Conservation (phyloP, 2,797 vertebrate species). For the Sebastes jordani region DNA sequence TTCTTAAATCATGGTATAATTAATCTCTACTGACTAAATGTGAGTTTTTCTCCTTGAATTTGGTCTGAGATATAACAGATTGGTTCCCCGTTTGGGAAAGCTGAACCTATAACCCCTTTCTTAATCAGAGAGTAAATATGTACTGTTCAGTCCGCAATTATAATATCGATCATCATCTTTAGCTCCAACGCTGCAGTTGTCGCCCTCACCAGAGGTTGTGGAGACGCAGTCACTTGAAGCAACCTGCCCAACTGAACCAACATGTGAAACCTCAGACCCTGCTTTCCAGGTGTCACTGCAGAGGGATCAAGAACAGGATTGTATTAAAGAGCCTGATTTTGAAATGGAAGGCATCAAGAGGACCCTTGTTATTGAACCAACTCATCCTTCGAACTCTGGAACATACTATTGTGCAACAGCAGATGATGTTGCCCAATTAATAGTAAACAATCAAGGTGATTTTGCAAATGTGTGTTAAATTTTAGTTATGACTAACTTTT, state of each 20-base stretch:
- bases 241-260: constrained; percentile 73
- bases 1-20: constrained; percentile 52
- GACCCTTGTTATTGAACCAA: constrained; percentile 86
- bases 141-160: constrained; percentile 69
- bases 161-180: constrained; percentile 78
- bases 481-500: constrained; percentile 63
- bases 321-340: constrained; percentile 66
- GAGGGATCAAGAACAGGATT: constrained; percentile 82
- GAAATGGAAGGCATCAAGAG: constrained; percentile 75
- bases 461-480: constrained; percentile 63
- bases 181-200: constrained; percentile 79
- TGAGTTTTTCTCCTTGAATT: constrained; percentile 57
- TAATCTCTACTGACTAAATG: constrained; percentile 49
- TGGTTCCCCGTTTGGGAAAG: constrained; percentile 42
- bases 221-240: constrained; percentile 72
- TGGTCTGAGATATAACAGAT: constrained; percentile 57
- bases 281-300: constrained; percentile 79
- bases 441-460: constrained; percentile 89
- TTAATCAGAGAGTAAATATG: constrained; percentile 57
- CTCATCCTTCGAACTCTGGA: constrained; percentile 84
- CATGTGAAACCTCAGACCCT: constrained; percentile 83
- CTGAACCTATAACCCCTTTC: constrained; percentile 45
- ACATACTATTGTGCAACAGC: constrained; percentile 89
- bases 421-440: constrained; percentile 89
- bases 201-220: constrained; percentile 69